These are phyloP conservation scores for Macrotrachela quadricornifera DNA, from an alignment of 1,140 invertebrate genomes.

Conservation along the genomic window DNA sequence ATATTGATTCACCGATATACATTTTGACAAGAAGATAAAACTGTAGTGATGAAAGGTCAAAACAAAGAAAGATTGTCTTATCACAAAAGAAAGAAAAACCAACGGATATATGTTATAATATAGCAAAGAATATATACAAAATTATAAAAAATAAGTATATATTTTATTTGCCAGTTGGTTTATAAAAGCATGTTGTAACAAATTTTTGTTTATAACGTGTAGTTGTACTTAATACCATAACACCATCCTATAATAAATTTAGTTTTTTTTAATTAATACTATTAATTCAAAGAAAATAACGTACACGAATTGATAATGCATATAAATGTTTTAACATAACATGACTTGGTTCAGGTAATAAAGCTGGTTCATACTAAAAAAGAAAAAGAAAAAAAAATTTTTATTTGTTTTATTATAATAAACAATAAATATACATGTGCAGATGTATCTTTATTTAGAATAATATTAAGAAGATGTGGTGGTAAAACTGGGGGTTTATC, in stretches of 20 bases:
- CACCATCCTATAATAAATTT: slow-evolving; percentile 48
- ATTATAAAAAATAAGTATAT: too few relatives aligned
- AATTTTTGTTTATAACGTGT: slow-evolving; percentile 96
- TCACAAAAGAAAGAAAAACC: too few relatives aligned
- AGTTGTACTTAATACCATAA: slow-evolving; percentile 91
- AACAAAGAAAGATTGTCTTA: too few relatives aligned
- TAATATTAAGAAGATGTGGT: slow-evolving; percentile 79
- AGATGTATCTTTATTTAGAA: slow-evolving; percentile 83
- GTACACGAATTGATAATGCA: slow-evolving; percentile 75
- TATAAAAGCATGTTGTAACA: slow-evolving; percentile 93
- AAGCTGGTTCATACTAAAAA: slow-evolving; percentile 66
- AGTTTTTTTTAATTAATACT: slow-evolving; percentile 7
- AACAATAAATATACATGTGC: slow-evolving; percentile 43
- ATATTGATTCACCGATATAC: too few relatives aligned
- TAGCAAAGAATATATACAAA: too few relatives aligned
- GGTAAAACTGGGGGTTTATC: slow-evolving; percentile 82
- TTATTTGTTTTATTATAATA: too few relatives aligned
- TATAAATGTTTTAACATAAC: slow-evolving; percentile 99
- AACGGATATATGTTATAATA: too few relatives aligned
- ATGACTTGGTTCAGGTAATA: slow-evolving; percentile 89
- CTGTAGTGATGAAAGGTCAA: too few relatives aligned
- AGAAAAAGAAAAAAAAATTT: too few relatives aligned
- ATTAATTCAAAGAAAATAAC: not conserved
- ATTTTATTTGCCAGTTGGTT: slow-evolving; percentile 52
- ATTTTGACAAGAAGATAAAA: too few relatives aligned